phyloP scores from a whole-genome alignment of 2,888 invertebrate genomes.

The Caenorhabditis afra region DNA sequence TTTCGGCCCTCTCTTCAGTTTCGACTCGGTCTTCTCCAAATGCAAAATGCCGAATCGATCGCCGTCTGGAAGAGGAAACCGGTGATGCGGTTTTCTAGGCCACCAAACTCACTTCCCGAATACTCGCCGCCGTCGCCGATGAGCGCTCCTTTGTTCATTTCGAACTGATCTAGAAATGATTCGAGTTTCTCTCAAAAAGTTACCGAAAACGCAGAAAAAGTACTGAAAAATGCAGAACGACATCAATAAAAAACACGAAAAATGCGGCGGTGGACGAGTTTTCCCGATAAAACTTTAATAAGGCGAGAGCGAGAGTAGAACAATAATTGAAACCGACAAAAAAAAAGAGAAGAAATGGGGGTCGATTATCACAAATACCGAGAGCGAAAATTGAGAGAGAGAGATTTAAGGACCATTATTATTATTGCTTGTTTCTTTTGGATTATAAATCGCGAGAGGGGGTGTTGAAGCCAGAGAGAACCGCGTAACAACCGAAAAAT shows the following conservation, averaged over 20 bases:
- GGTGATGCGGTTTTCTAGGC: neutral
- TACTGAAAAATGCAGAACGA: too few relatives aligned
- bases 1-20: conserved; percentile 45
- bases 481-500: too few relatives aligned
- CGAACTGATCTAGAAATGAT: too few relatives aligned
- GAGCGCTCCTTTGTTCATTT: conserved; percentile 27
- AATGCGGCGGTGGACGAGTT: too few relatives aligned
- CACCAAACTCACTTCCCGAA: conserved; percentile 4
- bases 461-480: too few relatives aligned
- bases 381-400: neutral
- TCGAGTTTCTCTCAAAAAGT: too few relatives aligned
- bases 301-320: neutral
- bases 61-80: neutral
- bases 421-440: too few relatives aligned
- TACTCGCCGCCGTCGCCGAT: conserved; percentile 32
- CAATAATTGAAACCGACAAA: neutral
- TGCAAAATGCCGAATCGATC: conserved; percentile 56
- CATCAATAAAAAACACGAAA: too few relatives aligned
- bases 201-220: too few relatives aligned
- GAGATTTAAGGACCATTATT: too few relatives aligned
- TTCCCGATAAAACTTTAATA: neutral
- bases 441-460: too few relatives aligned
- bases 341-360: too few relatives aligned
- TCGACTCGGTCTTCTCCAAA: conserved; percentile 42
- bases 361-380: neutral